Conservation (phyloP, 2,888 invertebrate species). For the Nephrocerus scutellatus region DNA sequence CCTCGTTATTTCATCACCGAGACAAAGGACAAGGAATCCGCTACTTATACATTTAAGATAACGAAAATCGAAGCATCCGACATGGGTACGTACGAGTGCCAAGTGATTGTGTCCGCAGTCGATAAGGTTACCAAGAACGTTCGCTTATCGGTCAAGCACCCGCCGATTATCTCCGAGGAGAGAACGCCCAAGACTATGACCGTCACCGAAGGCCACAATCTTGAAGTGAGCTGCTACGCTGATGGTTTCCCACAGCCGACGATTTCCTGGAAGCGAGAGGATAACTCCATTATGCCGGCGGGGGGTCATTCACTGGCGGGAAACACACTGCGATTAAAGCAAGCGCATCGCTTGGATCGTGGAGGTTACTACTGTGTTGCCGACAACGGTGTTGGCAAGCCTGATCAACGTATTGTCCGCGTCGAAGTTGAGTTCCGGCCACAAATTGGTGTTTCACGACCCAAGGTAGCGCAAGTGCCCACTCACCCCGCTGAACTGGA, state of each 20-base stretch:
- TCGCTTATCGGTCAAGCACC: constrained; percentile 40
- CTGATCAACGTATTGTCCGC: constrained; percentile 37
- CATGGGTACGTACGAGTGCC: constrained; percentile 45
- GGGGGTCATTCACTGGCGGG: constrained; percentile 38
- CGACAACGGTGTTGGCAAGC: constrained; percentile 42
- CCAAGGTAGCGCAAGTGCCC: constrained; percentile 43
- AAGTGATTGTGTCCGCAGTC: constrained; percentile 40
- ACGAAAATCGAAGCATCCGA: constrained; percentile 39
- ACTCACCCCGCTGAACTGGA: constrained; percentile 39
- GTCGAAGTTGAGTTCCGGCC: constrained; percentile 46
- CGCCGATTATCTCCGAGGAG: constrained; percentile 39
- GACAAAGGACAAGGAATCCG: constrained; percentile 29
- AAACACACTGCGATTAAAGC: constrained; percentile 34
- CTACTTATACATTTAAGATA: constrained; percentile 40
- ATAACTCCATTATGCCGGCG: constrained; percentile 50
- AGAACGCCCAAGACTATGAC: constrained; percentile 34
- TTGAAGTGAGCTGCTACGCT: constrained; percentile 60
- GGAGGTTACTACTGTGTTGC: constrained; percentile 45
- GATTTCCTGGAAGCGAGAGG: constrained; percentile 60
- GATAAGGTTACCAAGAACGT: constrained; percentile 38
- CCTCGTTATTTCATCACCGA: constrained; percentile 37
- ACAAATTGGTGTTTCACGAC: constrained; percentile 39
- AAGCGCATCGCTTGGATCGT: constrained; percentile 42
- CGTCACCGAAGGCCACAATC: constrained; percentile 38
- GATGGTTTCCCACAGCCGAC: constrained; percentile 72